A percentile compares a stretch with the other conserved stretches of the same genome.
These are phyloP conservation scores for Heteractis magnifica DNA, from an alignment of 92 coral and sea anemone species.

Conservation along the genomic window DNA sequence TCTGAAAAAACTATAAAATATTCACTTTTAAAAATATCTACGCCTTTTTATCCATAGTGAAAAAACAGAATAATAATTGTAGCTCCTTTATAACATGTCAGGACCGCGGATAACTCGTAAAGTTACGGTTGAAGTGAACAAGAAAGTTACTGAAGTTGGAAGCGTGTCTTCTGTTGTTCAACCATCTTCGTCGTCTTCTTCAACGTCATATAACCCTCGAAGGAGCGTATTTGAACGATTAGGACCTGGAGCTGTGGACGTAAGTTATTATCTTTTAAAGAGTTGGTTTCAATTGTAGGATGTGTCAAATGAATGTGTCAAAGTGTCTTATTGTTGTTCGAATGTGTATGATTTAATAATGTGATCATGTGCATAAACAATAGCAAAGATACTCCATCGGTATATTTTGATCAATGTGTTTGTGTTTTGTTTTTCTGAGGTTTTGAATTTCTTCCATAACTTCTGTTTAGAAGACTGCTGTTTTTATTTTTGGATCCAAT, in stretches of 20 bases:
- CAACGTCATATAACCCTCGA: slow-evolving; percentile 44
- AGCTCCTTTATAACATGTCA: slow-evolving; percentile 60
- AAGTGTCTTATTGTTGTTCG: neutral
- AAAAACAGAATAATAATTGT: neutral
- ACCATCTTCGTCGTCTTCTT: slow-evolving; percentile 43
- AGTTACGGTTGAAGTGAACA: slow-evolving; percentile 95
- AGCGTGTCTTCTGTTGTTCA: slow-evolving; percentile 39
- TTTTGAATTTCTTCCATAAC: neutral
- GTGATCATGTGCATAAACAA: neutral
- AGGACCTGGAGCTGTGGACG: slow-evolving; percentile 96
- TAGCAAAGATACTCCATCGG: neutral
- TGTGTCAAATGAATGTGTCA: neutral
- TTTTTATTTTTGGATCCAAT: no score
- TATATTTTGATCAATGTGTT: neutral
- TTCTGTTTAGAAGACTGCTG: neutral
- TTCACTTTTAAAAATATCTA: neutral
- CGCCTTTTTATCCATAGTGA: neutral
- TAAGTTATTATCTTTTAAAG: slow-evolving; percentile 18
- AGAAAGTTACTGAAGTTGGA: slow-evolving; percentile 73
- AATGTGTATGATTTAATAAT: neutral
- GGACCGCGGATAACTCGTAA: slow-evolving; percentile 92
- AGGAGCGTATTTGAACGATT: slow-evolving; percentile 96
- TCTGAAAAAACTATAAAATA: neutral
- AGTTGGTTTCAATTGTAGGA: neutral
- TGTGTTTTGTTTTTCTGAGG: neutral